Conservation (phyloP, 2,888 invertebrate species). For the Drosophila mimica region DNA sequence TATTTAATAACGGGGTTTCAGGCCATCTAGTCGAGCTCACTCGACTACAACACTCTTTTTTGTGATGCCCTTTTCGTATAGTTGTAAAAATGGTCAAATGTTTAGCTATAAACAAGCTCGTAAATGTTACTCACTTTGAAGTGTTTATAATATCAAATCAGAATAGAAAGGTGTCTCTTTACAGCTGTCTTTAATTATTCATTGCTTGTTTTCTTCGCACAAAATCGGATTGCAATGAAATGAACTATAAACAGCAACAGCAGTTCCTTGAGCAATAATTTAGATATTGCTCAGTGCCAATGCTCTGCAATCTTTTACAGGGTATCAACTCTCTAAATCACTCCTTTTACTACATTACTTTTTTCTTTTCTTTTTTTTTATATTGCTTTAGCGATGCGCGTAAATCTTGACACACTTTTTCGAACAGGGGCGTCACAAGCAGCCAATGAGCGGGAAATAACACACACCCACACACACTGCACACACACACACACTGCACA, state of each 20-base stretch:
- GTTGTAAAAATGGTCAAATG: neutral
- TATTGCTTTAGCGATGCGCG: slow-evolving; percentile 75
- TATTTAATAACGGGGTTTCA: neutral
- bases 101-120: neutral
- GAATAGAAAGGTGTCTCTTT: neutral
- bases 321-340: slow-evolving; percentile 28
- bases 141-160: neutral
- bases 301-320: slow-evolving; percentile 4
- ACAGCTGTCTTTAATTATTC: neutral
- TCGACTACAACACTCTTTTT: neutral
- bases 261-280: neutral
- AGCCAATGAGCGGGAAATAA: slow-evolving; percentile 27
- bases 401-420: slow-evolving; percentile 79
- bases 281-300: neutral
- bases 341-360: slow-evolving; percentile 2
- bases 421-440: slow-evolving; percentile 26
- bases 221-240: neutral
- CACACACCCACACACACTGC: slow-evolving; percentile 2
- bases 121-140: neutral
- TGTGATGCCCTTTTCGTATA: neutral
- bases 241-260: neutral
- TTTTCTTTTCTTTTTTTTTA: slow-evolving; percentile 45
- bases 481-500: neutral
- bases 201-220: neutral
- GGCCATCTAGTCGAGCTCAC: neutral